Conservation (phyloP, 2,888 invertebrate species). For the Mycalesis mineus region DNA sequence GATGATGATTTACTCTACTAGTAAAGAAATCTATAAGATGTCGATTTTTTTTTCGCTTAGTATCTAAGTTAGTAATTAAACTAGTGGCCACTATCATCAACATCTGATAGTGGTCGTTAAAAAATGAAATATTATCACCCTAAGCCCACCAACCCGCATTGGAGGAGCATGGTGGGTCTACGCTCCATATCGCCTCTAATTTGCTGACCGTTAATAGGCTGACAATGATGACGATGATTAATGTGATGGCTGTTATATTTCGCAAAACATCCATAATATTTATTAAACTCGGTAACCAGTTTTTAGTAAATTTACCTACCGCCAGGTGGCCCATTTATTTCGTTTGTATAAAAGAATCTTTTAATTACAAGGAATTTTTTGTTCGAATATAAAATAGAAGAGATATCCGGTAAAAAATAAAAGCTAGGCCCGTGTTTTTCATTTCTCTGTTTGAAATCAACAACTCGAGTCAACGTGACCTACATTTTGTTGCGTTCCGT, state of each 20-base stretch:
- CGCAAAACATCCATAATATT: not conserved
- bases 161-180: too few relatives aligned
- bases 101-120: too few relatives aligned
- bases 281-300: not conserved
- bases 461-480: conserved; percentile 5
- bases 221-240: too few relatives aligned
- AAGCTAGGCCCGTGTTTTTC: conserved; percentile 6
- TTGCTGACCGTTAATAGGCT: too few relatives aligned
- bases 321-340: not conserved
- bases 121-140: too few relatives aligned
- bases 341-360: not conserved
- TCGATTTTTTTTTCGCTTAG: too few relatives aligned
- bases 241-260: not conserved
- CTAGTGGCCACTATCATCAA: too few relatives aligned
- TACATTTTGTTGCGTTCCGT: conserved; percentile 1
- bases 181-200: too few relatives aligned
- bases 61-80: too few relatives aligned
- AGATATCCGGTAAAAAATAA: conserved; percentile 2
- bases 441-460: conserved; percentile 2
- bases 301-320: not conserved
- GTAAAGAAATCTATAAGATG: too few relatives aligned
- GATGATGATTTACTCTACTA: too few relatives aligned
- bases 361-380: not conserved
- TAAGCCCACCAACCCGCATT: too few relatives aligned
- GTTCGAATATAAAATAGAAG: conserved; percentile 4